A percentile compares a stretch with the other conserved stretches of the same genome.
Conservation (phyloP, 2,113 vertebrate species). For the Brevimyrus niger region DNA sequence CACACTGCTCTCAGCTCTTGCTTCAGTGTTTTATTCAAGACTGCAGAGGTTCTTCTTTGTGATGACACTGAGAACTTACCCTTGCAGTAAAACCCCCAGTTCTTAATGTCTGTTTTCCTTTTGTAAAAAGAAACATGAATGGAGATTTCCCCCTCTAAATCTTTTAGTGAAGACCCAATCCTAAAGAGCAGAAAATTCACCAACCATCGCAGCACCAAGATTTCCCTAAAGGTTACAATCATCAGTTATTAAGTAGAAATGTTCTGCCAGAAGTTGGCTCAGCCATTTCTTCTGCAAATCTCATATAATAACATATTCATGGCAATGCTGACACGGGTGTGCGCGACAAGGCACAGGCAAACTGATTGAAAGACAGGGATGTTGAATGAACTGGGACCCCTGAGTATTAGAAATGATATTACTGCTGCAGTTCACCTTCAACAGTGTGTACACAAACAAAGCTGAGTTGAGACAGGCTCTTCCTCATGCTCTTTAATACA, state of each 20-base stretch:
- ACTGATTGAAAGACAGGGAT: constrained; percentile 41
- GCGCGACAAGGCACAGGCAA: constrained; percentile 31
- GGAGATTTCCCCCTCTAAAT: constrained; percentile 29
- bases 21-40: constrained; percentile 29
- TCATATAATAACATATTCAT: constrained; percentile 37
- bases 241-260: constrained; percentile 76
- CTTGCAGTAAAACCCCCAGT: constrained; percentile 27
- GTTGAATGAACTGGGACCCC: constrained; percentile 39
- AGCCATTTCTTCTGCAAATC: constrained; percentile 30
- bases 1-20: constrained; percentile 22
- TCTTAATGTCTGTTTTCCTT: constrained; percentile 30
- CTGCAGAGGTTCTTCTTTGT: constrained; percentile 27
- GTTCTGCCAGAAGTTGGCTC: constrained; percentile 45
- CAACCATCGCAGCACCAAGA: constrained; percentile 63
- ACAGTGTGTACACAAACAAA: constrained; percentile 25
- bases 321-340: constrained; percentile 22
- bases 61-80: constrained; percentile 32
- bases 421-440: constrained; percentile 33
- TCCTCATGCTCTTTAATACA: constrained; percentile 22
- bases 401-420: constrained; percentile 37
- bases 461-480: constrained; percentile 24
- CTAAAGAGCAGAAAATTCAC: constrained; percentile 70
- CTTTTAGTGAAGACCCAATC: constrained; percentile 67
- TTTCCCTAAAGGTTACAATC: constrained; percentile 82
- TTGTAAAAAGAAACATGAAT: constrained; percentile 18